Base-by-base conservation (phyloP, 2,888 invertebrate genomes). In the Gandaritis pyraliata region DNA sequence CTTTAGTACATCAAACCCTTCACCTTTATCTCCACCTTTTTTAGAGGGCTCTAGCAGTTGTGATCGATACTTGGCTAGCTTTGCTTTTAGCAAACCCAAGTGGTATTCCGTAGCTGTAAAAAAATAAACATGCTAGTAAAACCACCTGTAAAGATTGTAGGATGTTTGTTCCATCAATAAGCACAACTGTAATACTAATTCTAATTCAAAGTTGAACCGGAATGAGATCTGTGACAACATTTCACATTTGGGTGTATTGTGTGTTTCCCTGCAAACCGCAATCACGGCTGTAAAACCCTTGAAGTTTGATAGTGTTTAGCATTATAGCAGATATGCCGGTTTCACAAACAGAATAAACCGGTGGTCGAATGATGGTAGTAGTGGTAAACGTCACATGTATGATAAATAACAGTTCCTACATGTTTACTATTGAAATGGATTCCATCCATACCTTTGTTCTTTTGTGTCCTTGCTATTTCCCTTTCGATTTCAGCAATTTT, bases 1-100 rank as follows among this genome's bases (percentile, higher is more conserved):
- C 88, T 99, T 99, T 73, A 99, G 94, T 10, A 99, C 99, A 95
- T 99, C 99, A 89, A 99, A 99, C 0, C 99, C 99, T 88, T 98
- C 97, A 18, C 98, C 98, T 84, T 99, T 99, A 72, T 98, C 98
- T 16, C 92, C 94, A 12, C 92, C 94, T 87, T 99, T 99, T 77
- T 98, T 98, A 0, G 97, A 94, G 0, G 99, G 99, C 83, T 99
- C 99, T 60, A 99, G 86, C 45, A 99, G 88, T 83, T 99, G 98
- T 1, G 98, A 96, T 38, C 98, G 94, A 83, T 98, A 98, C 82
- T 98, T 98, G 0, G 98, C 98, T 82, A 98, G 90, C 90, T 98
- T 98, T 0, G 99, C 99, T 90, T 99, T 99, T 59, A 99, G 87
- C 48, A 99, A 93, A 43, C 99, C 99, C 92, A 99, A 95, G 93